Base-by-base conservation (phyloP, 2,113 vertebrate genomes). In the Python bivittatus region DNA sequence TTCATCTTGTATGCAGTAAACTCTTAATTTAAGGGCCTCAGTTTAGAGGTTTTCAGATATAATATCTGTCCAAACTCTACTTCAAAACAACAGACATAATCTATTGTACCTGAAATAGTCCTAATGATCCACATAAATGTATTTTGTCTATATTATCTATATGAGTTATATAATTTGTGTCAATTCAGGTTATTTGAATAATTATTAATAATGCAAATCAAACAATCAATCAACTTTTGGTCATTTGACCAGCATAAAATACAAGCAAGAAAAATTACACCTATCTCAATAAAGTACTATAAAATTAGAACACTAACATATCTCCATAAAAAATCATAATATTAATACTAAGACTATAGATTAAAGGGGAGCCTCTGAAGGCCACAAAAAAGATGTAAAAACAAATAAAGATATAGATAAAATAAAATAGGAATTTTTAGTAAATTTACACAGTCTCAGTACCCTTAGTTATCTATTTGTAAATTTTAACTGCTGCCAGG, bases 1-100 rank as follows among this genome's bases (percentile, higher is more conserved):
- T 95, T 95, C 83, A 53, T 94, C 60, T 91, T 79, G n/a, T 72
- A 72, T 72, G n/a, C 15, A 72, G 15, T 38, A 72, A 38, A 79
- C 68, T 79, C 68, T 79, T 79, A 79, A 79, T 79, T 79, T 79
- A 38, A 79, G 2, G 6, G n/a, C n/a, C n/a, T 38, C n/a, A 79
- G 13, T 79, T 79, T 72, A 72, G 13, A 72, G 13, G 2, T 79
- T 79, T 38, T 79, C 68, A 79, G 29, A 6, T 72, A 72, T 72
- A 33, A n/a, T 72, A 38, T 20, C 15, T 72, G 15, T 33, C 7
- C 6, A 72, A 72, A 38, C 13, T 33, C 33, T n/a, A 72, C 48
- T 48, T 48, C 48, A 48, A 48, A 48, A 48, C 48, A 48, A 48
- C 48, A 72, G 15, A 38, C 27, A 13, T 72, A 48, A 72, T 20